Percentiles rank a stretch among this genome's conserved stretches.
phyloP scores from a whole-genome alignment of 2,113 vertebrate genomes.

The rat (Rattus norvegicus) region DNA sequence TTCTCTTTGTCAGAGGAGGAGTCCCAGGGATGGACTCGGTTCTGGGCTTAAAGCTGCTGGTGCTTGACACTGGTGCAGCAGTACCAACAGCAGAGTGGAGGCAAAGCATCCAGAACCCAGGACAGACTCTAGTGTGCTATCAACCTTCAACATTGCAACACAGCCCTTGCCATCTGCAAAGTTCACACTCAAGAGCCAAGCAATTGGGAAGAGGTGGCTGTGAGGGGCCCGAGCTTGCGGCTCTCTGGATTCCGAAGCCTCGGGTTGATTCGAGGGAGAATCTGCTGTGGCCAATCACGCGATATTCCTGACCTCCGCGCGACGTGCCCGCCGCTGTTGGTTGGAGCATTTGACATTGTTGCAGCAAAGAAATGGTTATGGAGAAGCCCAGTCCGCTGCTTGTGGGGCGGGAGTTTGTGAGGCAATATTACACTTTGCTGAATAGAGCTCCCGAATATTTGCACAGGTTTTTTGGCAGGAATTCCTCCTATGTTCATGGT shows the following conservation, averaged over 20 bases:
- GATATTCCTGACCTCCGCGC: too few relatives aligned
- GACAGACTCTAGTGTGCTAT: background rate
- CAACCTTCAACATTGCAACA: background rate
- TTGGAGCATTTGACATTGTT: slow-evolving; percentile 91
- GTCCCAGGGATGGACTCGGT: background rate
- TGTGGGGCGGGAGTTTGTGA: slow-evolving; percentile 99
- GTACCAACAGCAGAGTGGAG: background rate
- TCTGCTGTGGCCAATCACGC: too few relatives aligned
- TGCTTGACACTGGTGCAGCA: background rate
- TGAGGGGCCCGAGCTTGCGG: too few relatives aligned
- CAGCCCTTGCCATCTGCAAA: background rate
- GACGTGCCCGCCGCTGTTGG: too few relatives aligned
- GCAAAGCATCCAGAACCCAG: background rate
- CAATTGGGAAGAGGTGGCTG: too few relatives aligned
- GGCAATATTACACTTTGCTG: slow-evolving; percentile 98
- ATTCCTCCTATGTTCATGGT: slow-evolving; percentile 98
- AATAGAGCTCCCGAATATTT: slow-evolving; percentile 99
- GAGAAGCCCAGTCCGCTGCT: slow-evolving; percentile 99
- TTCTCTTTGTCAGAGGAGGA: background rate
- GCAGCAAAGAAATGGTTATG: slow-evolving; percentile 99
- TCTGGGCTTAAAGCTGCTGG: background rate
- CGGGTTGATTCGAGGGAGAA: too few relatives aligned
- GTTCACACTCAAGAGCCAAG: background rate
- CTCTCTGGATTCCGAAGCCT: too few relatives aligned
- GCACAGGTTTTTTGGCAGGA: slow-evolving; percentile 99